A percentile compares a stretch with the other conserved stretches of the same genome.
Evolutionary conservation across 2,888 invertebrate genomes (phyloP).

Genomic region (Byasa hedistus): DNA sequence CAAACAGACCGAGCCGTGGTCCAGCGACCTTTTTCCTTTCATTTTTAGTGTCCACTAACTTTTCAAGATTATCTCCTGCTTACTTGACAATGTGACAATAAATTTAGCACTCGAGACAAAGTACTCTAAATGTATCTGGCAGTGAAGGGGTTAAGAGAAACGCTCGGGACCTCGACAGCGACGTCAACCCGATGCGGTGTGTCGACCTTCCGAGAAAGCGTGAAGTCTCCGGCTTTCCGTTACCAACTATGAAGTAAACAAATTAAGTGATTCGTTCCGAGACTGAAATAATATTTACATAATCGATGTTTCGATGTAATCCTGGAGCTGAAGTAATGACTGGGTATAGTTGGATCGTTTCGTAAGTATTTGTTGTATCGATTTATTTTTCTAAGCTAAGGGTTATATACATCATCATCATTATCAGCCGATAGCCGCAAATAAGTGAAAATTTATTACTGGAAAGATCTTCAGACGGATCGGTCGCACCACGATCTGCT

Average conservation of each 20-base stretch:
- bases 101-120: background rate
- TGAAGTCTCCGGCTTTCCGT: conserved; percentile 41
- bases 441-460: too few relatives aligned
- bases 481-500: too few relatives aligned
- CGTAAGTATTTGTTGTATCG: background rate
- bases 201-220: conserved; percentile 62
- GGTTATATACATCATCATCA: too few relatives aligned
- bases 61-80: too few relatives aligned
- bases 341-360: background rate
- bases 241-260: conserved; percentile 36
- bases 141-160: conserved; percentile 38
- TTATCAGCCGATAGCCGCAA: too few relatives aligned
- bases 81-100: background rate
- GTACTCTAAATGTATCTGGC: background rate
- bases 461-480: too few relatives aligned
- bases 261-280: conserved; percentile 28
- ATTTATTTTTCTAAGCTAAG: too few relatives aligned
- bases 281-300: conserved; percentile 25
- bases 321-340: conserved; percentile 10
- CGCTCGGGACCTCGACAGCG: conserved; percentile 16
- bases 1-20: too few relatives aligned
- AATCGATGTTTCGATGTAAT: conserved; percentile 12
- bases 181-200: conserved; percentile 21
- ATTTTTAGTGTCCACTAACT: too few relatives aligned
- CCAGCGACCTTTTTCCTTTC: too few relatives aligned